These are phyloP conservation scores for Syngnathus rostellatus DNA, from an alignment of 2,797 vertebrate genomes.

Conservation along the genomic window DNA sequence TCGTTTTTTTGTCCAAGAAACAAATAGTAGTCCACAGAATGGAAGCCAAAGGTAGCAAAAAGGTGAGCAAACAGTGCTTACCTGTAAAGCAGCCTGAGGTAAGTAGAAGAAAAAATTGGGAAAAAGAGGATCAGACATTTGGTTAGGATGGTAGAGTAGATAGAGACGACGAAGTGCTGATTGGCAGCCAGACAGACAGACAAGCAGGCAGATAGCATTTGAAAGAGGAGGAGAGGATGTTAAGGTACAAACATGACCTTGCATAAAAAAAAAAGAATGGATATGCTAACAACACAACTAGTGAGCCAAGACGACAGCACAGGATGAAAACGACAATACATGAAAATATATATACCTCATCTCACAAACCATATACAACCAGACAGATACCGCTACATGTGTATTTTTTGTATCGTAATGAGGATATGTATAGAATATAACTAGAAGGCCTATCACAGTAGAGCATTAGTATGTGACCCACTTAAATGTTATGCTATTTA, in stretches of 20 bases:
- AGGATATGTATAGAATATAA: no score
- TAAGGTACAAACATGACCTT: slow-evolving; percentile 2
- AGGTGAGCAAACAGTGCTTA: slow-evolving; percentile 59
- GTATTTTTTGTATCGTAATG: neutral
- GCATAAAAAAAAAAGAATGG: neutral
- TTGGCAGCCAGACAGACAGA: slow-evolving; percentile 21
- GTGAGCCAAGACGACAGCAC: neutral
- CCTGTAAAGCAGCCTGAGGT: slow-evolving; percentile 85
- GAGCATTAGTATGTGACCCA: neutral
- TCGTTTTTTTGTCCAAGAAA: neutral
- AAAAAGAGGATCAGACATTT: slow-evolving; percentile 31
- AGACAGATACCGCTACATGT: neutral
- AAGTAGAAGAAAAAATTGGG: slow-evolving; percentile 44
- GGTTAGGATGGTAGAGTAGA: slow-evolving; percentile 27
- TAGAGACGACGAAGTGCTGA: slow-evolving; percentile 5
- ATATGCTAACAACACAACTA: neutral
- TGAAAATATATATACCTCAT: neutral
- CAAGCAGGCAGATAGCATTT: slow-evolving; percentile 28
- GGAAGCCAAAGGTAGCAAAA: neutral
- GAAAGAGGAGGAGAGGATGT: slow-evolving; percentile 46
- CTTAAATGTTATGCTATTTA: slow-evolving; percentile 23
- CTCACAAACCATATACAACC: neutral
- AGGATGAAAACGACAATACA: neutral
- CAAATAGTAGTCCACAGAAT: neutral
- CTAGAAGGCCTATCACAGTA: neutral